Percentiles rank a stretch among this genome's conserved stretches.
These are phyloP conservation scores for Drosophila lacteicornis DNA, from an alignment of 1,140 invertebrate species.

Conservation along the genomic window DNA sequence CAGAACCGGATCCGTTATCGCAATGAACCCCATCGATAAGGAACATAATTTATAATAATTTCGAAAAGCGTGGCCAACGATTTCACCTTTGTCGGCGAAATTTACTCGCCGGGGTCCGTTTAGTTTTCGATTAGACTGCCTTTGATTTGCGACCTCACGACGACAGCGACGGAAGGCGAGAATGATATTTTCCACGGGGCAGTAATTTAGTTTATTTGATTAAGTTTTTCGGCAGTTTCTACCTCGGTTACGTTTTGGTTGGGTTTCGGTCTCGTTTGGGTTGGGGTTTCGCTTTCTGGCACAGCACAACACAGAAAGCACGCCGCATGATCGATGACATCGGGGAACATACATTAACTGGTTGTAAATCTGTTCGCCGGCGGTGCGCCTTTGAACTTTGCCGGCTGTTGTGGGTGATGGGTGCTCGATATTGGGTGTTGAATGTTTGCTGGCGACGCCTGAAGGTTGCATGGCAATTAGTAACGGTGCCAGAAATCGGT, in stretches of 20 bases:
- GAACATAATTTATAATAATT: slow-evolving; percentile 83
- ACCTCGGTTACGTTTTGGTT: neutral
- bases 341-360: slow-evolving; percentile 76
- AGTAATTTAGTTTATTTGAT: slow-evolving; percentile 80
- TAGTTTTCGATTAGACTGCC: slow-evolving; percentile 82
- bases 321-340: slow-evolving; percentile 81
- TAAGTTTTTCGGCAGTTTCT: slow-evolving; percentile 65
- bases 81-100: slow-evolving; percentile 78
- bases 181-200: slow-evolving; percentile 67
- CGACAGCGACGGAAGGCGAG: slow-evolving; percentile 46
- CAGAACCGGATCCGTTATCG: slow-evolving; percentile 36
- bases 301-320: slow-evolving; percentile 66
- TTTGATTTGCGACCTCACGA: slow-evolving; percentile 79
- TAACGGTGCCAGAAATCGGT: slow-evolving; percentile 50
- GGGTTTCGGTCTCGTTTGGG: neutral
- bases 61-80: slow-evolving; percentile 71
- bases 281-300: slow-evolving; percentile 28
- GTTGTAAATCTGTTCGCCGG: slow-evolving; percentile 77
- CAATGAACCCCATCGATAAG: slow-evolving; percentile 51
- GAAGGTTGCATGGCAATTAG: slow-evolving; percentile 81
- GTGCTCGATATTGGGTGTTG: slow-evolving; percentile 12
- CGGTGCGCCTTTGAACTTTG: slow-evolving; percentile 61
- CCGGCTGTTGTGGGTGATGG: slow-evolving; percentile 14
- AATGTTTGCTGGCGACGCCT: slow-evolving; percentile 58
- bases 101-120: slow-evolving; percentile 73